A percentile compares a stretch with the other conserved stretches of the same genome.
phyloP scores from a whole-genome alignment of 2,113 vertebrate species.

The Eublepharis macularius region DNA sequence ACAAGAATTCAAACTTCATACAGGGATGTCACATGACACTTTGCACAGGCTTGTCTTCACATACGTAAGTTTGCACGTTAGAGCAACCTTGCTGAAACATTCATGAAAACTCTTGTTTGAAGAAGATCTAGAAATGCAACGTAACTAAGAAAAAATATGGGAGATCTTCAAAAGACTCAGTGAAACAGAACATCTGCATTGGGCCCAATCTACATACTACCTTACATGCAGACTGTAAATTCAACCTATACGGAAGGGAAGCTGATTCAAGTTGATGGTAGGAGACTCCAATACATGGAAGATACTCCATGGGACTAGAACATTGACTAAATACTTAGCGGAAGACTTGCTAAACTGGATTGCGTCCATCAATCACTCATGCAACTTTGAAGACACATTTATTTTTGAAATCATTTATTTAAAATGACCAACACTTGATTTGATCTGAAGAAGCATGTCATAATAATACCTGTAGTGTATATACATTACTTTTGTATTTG shows the following conservation, averaged over 20 bases:
- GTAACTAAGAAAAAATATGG: background rate
- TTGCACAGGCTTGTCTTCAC: background rate
- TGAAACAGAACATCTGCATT: background rate
- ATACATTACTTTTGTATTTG: too few relatives aligned
- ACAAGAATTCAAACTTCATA: conserved; percentile 59
- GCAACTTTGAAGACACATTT: background rate
- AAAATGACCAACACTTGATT: background rate
- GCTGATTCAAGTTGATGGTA: background rate
- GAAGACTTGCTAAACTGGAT: background rate
- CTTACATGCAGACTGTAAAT: background rate
- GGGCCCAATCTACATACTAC: too few relatives aligned
- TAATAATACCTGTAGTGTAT: background rate
- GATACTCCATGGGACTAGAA: background rate
- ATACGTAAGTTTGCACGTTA: background rate
- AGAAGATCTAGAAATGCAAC: conserved; percentile 4
- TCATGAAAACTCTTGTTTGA: conserved; percentile 21
- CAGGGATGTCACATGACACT: background rate
- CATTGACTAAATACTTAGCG: background rate
- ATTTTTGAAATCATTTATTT: background rate
- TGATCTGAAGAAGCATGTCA: background rate
- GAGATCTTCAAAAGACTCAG: background rate
- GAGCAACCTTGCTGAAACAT: conserved; percentile 52
- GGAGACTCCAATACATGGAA: background rate
- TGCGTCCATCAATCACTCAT: conserved; percentile 2
- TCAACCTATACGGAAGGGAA: conserved; percentile 35